Base-by-base conservation (phyloP, 2,888 invertebrate genomes). In the Aradus depressus region DNA sequence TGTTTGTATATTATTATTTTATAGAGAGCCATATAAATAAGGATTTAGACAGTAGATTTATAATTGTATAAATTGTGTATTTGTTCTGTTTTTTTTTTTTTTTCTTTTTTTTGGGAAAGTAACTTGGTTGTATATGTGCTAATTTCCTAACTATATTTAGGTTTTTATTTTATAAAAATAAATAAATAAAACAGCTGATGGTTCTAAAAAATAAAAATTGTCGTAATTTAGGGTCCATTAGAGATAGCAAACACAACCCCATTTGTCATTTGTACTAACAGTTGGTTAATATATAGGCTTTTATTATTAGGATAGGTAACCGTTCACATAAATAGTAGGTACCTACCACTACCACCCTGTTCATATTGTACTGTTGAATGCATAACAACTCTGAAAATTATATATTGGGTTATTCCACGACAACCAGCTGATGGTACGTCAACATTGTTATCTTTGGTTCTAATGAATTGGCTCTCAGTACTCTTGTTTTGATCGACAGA, bases 31-130 rank as follows among this genome's bases (percentile, higher is more conserved):
- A 31, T 37, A 49, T 49, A 49, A 23, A 49, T 16, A 41, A 21
- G 32, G 31, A 25, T 45, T 32, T 19, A 25, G 16, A n/a, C 12
- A 10, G 21, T 39, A 44, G 28, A 31, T 44, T 49, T 41, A 31
- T 49, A 49, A 28, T 48, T 49, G 49, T 49, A n/a, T n/a, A 41
- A 41, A 49, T 39, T 49, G 49, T 49, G 38, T 38, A 38, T 23
- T 45, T 25, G 25, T 35, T 38, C 28, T 21, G 16, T 25, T 49
- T n/a, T n/a, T n/a, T n/a, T n/a, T n/a, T n/a, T n/a, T n/a, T n/a
- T n/a, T n/a, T n/a, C n/a, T n/a, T n/a, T n/a, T n/a, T n/a, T n/a
- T n/a, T n/a, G n/a, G 28, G 41, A 31, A 39, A 28, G 49, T 32
- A 32, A 39, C 39, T 41, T 31, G 39, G 49, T 49, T 49, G 49